Evolutionary conservation across 2,113 vertebrate species (phyloP).

Genomic region (Odobenus rosmarus): DNA sequence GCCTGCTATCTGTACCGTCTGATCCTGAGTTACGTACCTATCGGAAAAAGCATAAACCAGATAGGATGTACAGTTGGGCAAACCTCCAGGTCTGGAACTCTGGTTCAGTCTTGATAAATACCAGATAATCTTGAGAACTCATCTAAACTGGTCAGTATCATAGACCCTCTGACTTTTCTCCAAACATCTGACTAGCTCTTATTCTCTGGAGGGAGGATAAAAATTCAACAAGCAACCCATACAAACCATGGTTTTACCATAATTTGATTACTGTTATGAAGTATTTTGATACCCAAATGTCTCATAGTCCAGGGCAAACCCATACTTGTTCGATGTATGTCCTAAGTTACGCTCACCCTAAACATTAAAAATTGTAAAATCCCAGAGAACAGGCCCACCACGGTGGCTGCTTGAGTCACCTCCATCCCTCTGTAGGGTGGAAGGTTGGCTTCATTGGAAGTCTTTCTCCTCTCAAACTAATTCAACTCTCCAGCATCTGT

Average conservation of each 20-base stretch:
- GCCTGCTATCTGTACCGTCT: slow-evolving; percentile 43
- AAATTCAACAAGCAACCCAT: neutral
- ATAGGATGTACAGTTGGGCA: slow-evolving; percentile 18
- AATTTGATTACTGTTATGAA: neutral
- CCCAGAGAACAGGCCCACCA: neutral
- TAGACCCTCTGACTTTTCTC: neutral
- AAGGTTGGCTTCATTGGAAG: neutral
- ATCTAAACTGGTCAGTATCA: neutral
- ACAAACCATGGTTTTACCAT: neutral
- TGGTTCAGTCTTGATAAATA: slow-evolving; percentile 33
- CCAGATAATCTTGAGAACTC: neutral
- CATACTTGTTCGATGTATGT: neutral
- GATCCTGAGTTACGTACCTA: slow-evolving; percentile 63
- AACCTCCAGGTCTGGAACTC: slow-evolving; percentile 51
- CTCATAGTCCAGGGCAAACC: neutral
- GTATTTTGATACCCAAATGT: neutral
- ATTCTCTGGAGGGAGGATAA: neutral
- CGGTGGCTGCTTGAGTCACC: rapidly evolving
- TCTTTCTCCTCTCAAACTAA: neutral
- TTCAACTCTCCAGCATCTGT: neutral
- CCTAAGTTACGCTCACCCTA: neutral
- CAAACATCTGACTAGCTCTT: neutral
- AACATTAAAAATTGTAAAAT: neutral
- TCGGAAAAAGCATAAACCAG: neutral
- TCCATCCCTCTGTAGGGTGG: neutral